Conservation (phyloP, 2,888 invertebrate genomes). For the Himalopsyche tibetana region DNA sequence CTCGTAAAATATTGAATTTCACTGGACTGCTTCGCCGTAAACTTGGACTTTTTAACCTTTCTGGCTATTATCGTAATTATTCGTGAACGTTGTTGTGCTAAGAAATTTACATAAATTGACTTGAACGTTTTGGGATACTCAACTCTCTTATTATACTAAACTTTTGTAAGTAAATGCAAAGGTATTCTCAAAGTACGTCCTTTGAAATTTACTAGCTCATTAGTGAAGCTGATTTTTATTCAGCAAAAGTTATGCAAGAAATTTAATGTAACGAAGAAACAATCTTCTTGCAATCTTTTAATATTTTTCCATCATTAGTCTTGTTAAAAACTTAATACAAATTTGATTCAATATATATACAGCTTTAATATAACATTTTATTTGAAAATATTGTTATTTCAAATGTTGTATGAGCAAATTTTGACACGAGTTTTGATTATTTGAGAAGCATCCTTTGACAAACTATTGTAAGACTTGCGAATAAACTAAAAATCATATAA, state of each 20-base stretch:
- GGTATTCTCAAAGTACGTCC: not conserved
- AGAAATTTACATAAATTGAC: slow-evolving; percentile 17
- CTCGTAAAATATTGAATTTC: slow-evolving; percentile 45
- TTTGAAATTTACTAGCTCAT: slow-evolving; percentile 3
- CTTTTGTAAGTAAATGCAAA: slow-evolving; percentile 2
- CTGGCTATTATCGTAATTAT: slow-evolving; percentile 37
- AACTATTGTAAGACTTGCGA: no score
- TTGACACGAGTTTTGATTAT: no score
- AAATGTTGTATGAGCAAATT: no score
- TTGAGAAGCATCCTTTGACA: no score
- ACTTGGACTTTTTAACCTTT: slow-evolving; percentile 37
- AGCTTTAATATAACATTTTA: no score
- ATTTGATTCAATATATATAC: no score
- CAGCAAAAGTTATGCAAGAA: not conserved
- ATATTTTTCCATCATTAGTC: no score
- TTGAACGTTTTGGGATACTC: not conserved
- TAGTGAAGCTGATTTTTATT: slow-evolving; percentile 23
- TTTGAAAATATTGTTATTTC: no score
- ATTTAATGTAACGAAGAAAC: no score
- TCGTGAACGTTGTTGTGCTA: slow-evolving; percentile 14
- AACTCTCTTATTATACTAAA: not conserved
- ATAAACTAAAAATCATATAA: no score
- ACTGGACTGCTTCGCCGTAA: not conserved
- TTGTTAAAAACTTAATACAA: no score
- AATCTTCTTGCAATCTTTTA: no score